Percentiles rank a stretch among this genome's conserved stretches.
These are phyloP conservation scores for Cylas formicarius DNA, from an alignment of 1,140 invertebrate species.

Conservation along the genomic window DNA sequence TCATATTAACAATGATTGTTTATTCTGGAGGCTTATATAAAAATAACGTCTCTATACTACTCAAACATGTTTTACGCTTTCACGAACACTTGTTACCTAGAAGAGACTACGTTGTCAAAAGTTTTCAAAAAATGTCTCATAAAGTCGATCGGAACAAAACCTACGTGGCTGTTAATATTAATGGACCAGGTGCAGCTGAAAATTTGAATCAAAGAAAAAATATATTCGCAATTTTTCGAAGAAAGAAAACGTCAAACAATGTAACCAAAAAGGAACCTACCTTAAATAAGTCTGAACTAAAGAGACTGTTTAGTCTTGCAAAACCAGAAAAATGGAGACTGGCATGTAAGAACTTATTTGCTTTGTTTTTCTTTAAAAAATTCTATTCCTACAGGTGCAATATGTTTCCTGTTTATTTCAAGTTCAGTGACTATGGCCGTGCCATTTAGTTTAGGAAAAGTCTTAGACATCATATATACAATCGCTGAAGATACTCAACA, in stretches of 20 bases:
- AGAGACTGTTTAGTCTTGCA: slow-evolving; percentile 55
- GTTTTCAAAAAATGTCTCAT: slow-evolving; percentile 27
- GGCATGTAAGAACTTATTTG: slow-evolving; percentile 42
- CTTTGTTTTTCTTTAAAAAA: slow-evolving; percentile 16
- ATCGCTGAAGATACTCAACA: slow-evolving; percentile 47
- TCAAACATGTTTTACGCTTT: slow-evolving; percentile 23
- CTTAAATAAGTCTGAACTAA: slow-evolving; percentile 52
- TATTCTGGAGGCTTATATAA: slow-evolving; percentile 25
- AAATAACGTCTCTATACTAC: slow-evolving; percentile 20
- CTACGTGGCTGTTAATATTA: slow-evolving; percentile 28
- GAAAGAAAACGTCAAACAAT: slow-evolving; percentile 11
- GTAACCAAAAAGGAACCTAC: slow-evolving; percentile 19
- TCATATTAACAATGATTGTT: slow-evolving; percentile 23
- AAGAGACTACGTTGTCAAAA: slow-evolving; percentile 11
- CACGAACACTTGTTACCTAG: slow-evolving; percentile 12
- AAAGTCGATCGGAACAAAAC: slow-evolving; percentile 27
- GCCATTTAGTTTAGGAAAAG: slow-evolving; percentile 86
- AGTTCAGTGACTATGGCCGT: slow-evolving; percentile 87
- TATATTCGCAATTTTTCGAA: slow-evolving; percentile 21
- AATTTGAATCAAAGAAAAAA: slow-evolving; percentile 8
- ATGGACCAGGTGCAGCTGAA: slow-evolving; percentile 13
- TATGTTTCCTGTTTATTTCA: slow-evolving; percentile 73
- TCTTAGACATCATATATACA: slow-evolving; percentile 85
- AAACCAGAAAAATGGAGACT: slow-evolving; percentile 67
- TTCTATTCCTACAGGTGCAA: slow-evolving; percentile 56